Base-by-base conservation (phyloP, 2,888 invertebrate species). In the Polydrusus pterygomalis region DNA sequence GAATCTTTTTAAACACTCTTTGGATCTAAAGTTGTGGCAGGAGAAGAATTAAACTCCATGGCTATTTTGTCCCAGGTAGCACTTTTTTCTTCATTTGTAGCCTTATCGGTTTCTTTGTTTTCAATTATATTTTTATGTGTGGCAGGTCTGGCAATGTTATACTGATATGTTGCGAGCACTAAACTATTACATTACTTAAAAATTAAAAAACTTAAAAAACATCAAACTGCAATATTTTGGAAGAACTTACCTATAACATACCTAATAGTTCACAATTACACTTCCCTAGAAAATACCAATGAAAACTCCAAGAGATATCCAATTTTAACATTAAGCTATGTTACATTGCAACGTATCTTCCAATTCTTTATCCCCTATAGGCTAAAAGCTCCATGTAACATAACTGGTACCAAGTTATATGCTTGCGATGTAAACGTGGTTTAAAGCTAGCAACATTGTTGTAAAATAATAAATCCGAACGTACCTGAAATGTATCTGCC, bases 261-360 rank as follows among this genome's bases (percentile, higher is more conserved):
- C 43, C 43, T 43, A 43, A 43, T 43, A 43, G 43, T 43, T 43
- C 43, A 11, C 43, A 43, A 43, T 43, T 43, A 43, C 43, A 43
- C 43, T 43, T 43, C 43, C 43, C 43, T 43, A 11, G 43, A 43
- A 43, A 11, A 43, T 43, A 43, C 9, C 43, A 43, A 11, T 43
- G 43, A 43, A 43, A 43, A 43, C 9, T 43, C 43, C 43, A 43
- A 43, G 43, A 43, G 43, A 43, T 43, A 43, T 43, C 43, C 13
- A 43, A 43, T 43, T 43, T 43, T 43, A 43, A 43, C 43, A 43
- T 43, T 43, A 43, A 43, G 13, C 43, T 43, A 43, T 43, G 13
- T 43, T 43, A 43, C 43, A 43, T 43, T 43, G 43, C 43, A 43
- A 43, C 43, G 43, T 43, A 43, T 43, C 43, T 43, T 43, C 43